These are phyloP conservation scores for Cyprinodon tularosa DNA, from an alignment of 2,113 vertebrate species.

Conservation along the genomic window DNA sequence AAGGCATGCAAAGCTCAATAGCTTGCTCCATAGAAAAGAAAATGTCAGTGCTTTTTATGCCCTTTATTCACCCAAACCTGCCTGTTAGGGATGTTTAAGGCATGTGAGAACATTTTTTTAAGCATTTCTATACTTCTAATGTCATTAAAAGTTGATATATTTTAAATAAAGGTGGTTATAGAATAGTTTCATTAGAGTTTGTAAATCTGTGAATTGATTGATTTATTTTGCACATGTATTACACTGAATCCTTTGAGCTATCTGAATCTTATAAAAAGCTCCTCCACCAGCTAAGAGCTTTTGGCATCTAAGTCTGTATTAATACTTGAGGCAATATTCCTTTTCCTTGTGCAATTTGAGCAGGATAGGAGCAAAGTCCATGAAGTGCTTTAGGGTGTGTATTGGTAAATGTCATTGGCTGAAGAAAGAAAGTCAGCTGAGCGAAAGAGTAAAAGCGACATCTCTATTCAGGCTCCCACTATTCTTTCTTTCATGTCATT, in stretches of 20 bases:
- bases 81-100: background rate
- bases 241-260: background rate
- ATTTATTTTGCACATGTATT: background rate
- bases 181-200: background rate
- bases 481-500: constrained; percentile 41
- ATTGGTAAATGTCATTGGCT: constrained; percentile 65
- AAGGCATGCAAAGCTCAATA: constrained; percentile 15
- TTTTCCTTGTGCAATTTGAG: constrained; percentile 41
- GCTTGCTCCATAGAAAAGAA: constrained; percentile 27
- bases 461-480: constrained; percentile 50
- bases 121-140: background rate
- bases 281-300: constrained; percentile 18
- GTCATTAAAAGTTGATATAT: background rate
- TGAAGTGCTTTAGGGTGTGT: constrained; percentile 51
- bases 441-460: constrained; percentile 58
- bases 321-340: constrained; percentile 25
- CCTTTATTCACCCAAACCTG: constrained; percentile 20
- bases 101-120: background rate
- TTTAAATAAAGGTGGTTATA: background rate
- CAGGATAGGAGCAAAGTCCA: constrained; percentile 28
- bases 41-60: constrained; percentile 51
- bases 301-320: constrained; percentile 44
- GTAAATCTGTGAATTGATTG: background rate
- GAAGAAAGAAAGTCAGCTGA: constrained; percentile 68
- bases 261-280: constrained; percentile 14